Evolutionary conservation across 2,797 vertebrate species (phyloP), one percentile per base, ranked within the genome.

Genomic region (Acipenser ruthenus): DNA sequence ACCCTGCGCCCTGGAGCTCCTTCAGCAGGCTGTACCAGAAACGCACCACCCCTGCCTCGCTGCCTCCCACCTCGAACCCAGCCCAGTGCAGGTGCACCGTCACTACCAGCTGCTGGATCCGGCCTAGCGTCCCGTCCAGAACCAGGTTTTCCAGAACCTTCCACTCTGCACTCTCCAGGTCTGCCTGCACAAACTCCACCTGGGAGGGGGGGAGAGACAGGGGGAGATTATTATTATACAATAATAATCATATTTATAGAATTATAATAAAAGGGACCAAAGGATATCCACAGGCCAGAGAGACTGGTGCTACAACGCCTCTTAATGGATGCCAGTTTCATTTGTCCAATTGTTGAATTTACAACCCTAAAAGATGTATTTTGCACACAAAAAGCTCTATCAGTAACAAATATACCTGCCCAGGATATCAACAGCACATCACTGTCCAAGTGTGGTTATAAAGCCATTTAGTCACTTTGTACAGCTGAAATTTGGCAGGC

Each of bases 131-230:
- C 65, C 82, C 88, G 1, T 70, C 73, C 67, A 87, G 79, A 15
- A 87, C 80, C 87, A 87, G 89, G 76, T 84, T 91, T 77, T 90
- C 86, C 67, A 90, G 84, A 75, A 88, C 76, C 51, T 85, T 70
- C 88, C 88, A 90, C 74, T 91, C 88, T 1, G 85, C 86, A 37
- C 89, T 89, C 71, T 87, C 75, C 64, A 89, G 71, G 78, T 91
- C 82, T n/a, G 84, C 83, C 65, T 86, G 82, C 62, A 90, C 62
- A 66, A 89, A 86, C 72, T 91, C 79, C 23, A 91, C 83, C 89
- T 89, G 49, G 61, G 73, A n/a, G 50, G 3, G 6, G 9, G n/a
- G 2, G 52, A 64, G 8, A 74, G 2, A 64, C n/a, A n/a, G n/a
- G n/a, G n/a, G n/a, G n/a, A n/a, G n/a, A n/a, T n/a, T n/a, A n/a